phyloP scores from a whole-genome alignment of 1,140 invertebrate genomes.

The Portunus trituberculatus region DNA sequence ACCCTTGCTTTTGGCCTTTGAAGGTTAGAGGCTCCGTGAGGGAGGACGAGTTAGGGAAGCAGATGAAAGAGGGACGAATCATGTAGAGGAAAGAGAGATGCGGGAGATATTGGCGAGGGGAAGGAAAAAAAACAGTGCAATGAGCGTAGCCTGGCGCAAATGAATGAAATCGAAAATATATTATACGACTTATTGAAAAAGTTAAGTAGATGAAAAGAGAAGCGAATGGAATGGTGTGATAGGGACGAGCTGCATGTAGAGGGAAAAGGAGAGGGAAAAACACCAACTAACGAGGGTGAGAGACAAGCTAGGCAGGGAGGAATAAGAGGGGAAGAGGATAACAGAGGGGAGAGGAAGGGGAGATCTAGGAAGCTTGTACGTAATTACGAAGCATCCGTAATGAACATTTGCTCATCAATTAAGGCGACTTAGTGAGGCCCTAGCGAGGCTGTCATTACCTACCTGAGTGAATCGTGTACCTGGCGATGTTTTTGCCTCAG shows the following conservation, averaged over 20 bases:
- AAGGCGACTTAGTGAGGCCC: constrained; percentile 8
- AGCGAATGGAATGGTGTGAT: not conserved
- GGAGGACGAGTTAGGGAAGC: not conserved
- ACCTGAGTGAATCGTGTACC: not conserved
- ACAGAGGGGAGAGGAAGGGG: constrained; percentile 16
- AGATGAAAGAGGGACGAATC: not conserved
- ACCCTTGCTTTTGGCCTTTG: not conserved
- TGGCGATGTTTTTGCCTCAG: not conserved
- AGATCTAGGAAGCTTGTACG: not conserved
- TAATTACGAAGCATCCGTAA: constrained; percentile 3
- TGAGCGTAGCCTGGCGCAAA: not conserved
- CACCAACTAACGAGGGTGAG: not conserved
- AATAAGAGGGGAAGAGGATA: not conserved
- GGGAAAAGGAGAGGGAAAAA: not conserved
- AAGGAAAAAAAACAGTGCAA: not conserved
- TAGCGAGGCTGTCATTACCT: constrained; percentile 5
- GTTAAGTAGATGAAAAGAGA: not conserved
- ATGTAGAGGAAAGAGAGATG: too few relatives aligned
- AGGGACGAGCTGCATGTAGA: not conserved
- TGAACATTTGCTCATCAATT: constrained; percentile 23
- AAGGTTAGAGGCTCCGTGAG: not conserved
- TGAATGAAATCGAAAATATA: not conserved
- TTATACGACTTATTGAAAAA: not conserved
- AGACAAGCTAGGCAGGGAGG: not conserved
- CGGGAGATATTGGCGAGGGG: too few relatives aligned